phyloP scores from a whole-genome alignment of 2,113 vertebrate species.

The Rhabdomys dilectus region DNA sequence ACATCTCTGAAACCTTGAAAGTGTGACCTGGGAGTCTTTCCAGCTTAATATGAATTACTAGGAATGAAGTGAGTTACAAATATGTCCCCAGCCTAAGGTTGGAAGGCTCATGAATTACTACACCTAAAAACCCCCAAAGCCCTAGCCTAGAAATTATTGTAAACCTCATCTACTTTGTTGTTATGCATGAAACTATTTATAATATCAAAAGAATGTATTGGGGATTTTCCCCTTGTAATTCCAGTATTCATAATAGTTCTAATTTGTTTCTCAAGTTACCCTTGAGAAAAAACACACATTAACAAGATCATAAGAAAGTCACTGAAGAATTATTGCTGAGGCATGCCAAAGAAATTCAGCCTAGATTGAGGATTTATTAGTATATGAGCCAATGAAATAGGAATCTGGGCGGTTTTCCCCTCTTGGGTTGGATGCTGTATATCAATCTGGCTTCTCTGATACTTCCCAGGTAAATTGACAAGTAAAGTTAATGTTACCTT shows the following conservation, averaged over 20 bases:
- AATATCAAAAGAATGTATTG: constrained; percentile 79
- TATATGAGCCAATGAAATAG: constrained; percentile 77
- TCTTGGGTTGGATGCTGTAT: constrained; percentile 79
- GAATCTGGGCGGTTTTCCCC: constrained; percentile 72
- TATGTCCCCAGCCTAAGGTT: constrained; percentile 64
- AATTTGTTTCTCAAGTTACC: constrained; percentile 82
- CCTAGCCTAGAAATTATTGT: constrained; percentile 56
- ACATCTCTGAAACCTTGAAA: constrained; percentile 52
- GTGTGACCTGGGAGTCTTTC: constrained; percentile 71
- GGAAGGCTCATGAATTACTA: constrained; percentile 72
- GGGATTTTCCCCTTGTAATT: constrained; percentile 76
- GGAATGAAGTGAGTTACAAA: constrained; percentile 69
- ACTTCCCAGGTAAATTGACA: constrained; percentile 79
- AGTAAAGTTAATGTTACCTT: constrained; percentile 81
- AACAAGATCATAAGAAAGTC: constrained; percentile 83
- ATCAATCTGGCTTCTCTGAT: constrained; percentile 82
- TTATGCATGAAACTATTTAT: constrained; percentile 78
- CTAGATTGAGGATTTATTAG: constrained; percentile 82
- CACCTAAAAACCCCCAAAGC: constrained; percentile 52
- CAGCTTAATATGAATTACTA: constrained; percentile 78
- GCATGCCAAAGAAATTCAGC: constrained; percentile 82
- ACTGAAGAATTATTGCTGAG: constrained; percentile 80
- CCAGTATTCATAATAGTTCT: constrained; percentile 73
- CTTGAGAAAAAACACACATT: constrained; percentile 81
- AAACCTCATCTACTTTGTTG: constrained; percentile 78